These are phyloP conservation scores for Siniperca knerii DNA, from an alignment of 2,113 vertebrate species.

Conservation along the genomic window DNA sequence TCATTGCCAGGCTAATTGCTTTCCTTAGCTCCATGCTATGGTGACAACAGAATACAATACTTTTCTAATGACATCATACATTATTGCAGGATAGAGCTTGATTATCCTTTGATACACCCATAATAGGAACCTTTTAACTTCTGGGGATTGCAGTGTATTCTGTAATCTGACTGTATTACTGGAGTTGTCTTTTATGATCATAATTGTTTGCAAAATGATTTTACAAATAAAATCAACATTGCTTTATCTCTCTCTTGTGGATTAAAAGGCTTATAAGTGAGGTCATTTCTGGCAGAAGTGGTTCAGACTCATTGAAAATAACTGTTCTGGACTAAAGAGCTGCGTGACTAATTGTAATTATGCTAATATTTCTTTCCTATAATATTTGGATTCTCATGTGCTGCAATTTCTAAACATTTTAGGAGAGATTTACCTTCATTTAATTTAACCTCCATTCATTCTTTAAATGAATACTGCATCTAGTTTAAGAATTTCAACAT, in stretches of 20 bases:
- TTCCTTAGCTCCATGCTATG: constrained; percentile 20
- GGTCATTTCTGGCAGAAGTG: background rate
- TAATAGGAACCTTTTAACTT: constrained; percentile 11
- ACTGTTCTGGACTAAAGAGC: background rate
- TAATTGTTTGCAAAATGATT: background rate
- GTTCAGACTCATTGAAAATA: background rate
- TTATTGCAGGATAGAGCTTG: background rate
- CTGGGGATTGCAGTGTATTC: background rate
- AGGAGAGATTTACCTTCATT: background rate
- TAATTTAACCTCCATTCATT: background rate
- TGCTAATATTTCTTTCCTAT: background rate
- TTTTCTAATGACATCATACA: constrained; percentile 8
- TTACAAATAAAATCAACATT: background rate
- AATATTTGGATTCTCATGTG: background rate
- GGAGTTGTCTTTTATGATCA: background rate
- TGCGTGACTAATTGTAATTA: background rate
- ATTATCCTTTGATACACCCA: constrained; percentile 4
- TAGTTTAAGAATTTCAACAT: background rate
- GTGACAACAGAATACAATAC: constrained; percentile 17
- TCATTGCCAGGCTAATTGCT: constrained; percentile 57
- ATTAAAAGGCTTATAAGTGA: background rate
- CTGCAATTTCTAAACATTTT: background rate
- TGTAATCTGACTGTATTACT: background rate
- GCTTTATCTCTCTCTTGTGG: background rate
- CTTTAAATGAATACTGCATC: background rate